A percentile compares a stretch with the other conserved stretches of the same genome.
These are phyloP conservation scores for Drosophila meridionalis DNA, from an alignment of 2,888 invertebrate genomes.

Conservation along the genomic window DNA sequence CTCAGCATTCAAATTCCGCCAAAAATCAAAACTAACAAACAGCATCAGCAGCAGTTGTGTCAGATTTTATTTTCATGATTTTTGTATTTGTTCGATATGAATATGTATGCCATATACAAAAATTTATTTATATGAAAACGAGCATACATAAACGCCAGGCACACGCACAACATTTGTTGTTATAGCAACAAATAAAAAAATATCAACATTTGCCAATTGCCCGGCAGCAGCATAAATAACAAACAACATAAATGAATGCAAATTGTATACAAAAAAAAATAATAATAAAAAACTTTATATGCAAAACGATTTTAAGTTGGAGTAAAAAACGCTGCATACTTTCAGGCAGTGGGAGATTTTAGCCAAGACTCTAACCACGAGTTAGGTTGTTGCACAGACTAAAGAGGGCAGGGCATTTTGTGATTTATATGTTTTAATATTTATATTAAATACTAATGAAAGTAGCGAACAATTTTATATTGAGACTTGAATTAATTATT, in stretches of 20 bases:
- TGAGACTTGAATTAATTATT: not conserved
- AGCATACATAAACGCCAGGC: slow-evolving; percentile 34
- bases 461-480: not conserved
- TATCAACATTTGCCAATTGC: slow-evolving; percentile 34
- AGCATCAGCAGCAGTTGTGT: slow-evolving; percentile 22
- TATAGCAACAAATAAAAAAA: slow-evolving; percentile 43
- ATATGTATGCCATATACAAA: slow-evolving; percentile 44
- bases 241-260: slow-evolving; percentile 30
- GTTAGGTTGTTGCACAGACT: not conserved
- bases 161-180: slow-evolving; percentile 38
- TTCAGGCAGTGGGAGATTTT: slow-evolving; percentile 15
- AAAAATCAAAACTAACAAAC: slow-evolving; percentile 35
- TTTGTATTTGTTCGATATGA: slow-evolving; percentile 30
- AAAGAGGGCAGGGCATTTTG: not conserved
- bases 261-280: slow-evolving; percentile 21
- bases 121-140: slow-evolving; percentile 20
- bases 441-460: not conserved
- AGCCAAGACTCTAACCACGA: slow-evolving; percentile 24
- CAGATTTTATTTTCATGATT: slow-evolving; percentile 9
- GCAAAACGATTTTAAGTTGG: slow-evolving; percentile 16
- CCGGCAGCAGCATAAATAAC: slow-evolving; percentile 28
- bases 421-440: not conserved
- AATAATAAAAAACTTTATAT: not conserved
- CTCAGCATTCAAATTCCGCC: slow-evolving; percentile 39
- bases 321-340: slow-evolving; percentile 38